Base-by-base conservation (phyloP, 2,888 invertebrate genomes). In the Lagria hirta region DNA sequence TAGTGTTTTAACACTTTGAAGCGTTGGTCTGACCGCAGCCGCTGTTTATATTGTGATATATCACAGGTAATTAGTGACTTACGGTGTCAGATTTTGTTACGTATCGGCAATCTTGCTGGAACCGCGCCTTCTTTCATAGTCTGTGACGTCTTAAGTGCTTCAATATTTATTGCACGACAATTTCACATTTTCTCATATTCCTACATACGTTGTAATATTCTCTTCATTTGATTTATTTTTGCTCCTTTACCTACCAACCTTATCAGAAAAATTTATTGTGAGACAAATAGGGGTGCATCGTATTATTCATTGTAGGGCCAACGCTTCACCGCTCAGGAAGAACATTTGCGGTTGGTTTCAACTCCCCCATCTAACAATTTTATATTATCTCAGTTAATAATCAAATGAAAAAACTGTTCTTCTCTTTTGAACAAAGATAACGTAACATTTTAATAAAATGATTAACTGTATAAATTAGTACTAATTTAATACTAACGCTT, bases 1-100 rank as follows among this genome's bases (percentile, higher is more conserved):
- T 65, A 65, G 64, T 65, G 65, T 67, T 68, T 69, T 69, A 70
- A 69, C 70, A 70, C 69, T 68, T 65, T 54, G 61, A 65, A n/a
- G 65, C 62, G 65, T 64, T 60, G 62, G 61, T 55, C 62, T 62
- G 65, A 58, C 64, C 53, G 60, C 61, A 65, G 66, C 63, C 65
- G 67, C 63, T 66, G 65, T 69, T 69, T 69, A 69, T 65, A 64
- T 62, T 62, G 66, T 68, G 68, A 70, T 69, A 69, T 69, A 70
- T 69, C 65, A 64, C 60, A 61, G 65, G 66, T 69, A 70, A 70
- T 70, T 70, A 70, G 69, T 65, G 68, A 68, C 62, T 66, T 62
- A 57, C 58, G 57, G 57, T 61, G 65, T 65, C 65, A 64, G 66
- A 66, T 66, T 67, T 66, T 59, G 65, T 68, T 67, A 66, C 65